phyloP scores from a whole-genome alignment of 2,113 vertebrate genomes.

The Melanostigma gelatinosum region DNA sequence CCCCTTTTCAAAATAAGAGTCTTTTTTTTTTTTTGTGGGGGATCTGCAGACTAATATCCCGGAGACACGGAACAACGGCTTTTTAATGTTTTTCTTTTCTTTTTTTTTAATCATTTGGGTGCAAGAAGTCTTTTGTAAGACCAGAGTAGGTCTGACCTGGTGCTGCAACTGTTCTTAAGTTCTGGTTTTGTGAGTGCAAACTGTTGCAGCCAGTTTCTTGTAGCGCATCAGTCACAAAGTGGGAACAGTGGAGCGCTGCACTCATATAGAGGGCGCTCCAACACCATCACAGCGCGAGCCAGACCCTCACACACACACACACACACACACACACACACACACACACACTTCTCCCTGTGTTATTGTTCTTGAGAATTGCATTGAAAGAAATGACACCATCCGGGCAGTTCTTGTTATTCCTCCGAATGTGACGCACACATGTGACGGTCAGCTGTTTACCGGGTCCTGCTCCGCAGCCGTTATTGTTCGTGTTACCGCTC shows the following conservation, averaged over 20 bases:
- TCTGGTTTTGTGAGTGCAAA: not conserved
- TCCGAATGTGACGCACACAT: constrained; percentile 42
- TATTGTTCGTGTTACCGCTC: not conserved
- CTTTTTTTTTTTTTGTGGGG: not conserved
- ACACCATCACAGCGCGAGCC: constrained; percentile 63
- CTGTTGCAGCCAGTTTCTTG: not conserved
- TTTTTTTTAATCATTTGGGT: not conserved
- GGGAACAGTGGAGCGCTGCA: not conserved
- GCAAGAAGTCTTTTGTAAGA: not conserved
- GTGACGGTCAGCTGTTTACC: constrained; percentile 55
- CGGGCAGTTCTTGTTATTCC: not conserved
- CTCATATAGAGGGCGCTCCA: constrained; percentile 84
- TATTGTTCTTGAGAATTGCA: not conserved
- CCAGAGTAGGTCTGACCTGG: not conserved
- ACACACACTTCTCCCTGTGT: not conserved
- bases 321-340: constrained; percentile 7
- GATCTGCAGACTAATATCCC: not conserved
- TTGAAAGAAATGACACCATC: not conserved
- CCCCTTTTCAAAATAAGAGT: constrained; percentile 91
- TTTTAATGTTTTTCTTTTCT: not conserved
- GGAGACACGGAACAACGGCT: not conserved
- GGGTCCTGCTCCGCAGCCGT: not conserved
- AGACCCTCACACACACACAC: constrained; percentile 10
- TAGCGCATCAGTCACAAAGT: not conserved
- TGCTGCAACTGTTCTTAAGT: too few species aligned